Evolutionary conservation across 2,888 invertebrate genomes (phyloP), one percentile per base, ranked within the genome.

Genomic region (Thecophora atra): DNA sequence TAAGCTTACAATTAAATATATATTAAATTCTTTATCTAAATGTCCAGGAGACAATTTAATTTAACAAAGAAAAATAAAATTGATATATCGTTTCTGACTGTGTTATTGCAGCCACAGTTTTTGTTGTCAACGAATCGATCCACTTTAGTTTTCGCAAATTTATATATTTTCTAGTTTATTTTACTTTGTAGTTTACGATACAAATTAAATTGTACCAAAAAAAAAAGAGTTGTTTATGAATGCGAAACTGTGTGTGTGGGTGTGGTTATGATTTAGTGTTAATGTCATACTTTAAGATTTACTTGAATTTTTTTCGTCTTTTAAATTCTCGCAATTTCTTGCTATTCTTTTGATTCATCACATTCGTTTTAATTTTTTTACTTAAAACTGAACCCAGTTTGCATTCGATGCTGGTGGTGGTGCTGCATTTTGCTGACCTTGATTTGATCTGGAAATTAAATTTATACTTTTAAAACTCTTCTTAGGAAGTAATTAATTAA

Each of bases 301-400:
- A n/a, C 30, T 69, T 42, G 30, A 69, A 24, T 66, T 51, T 72
- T 68, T 51, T 67, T 17, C 62, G 42, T 51, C 51, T 66, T n/a
- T 60, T 69, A 69, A 15, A 26, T 15, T 26, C 26, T 28, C 28
- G 58, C 26, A 15, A 42, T 47, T 64, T 64, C 21, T 24, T 42
- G 42, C 21, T 37, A 37, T 64, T 58, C 7, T 15, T 37, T 68
- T 37, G 19, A 5, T 62, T 47, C 26, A 65, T 47, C 28, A 51
- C 72, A 68, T 68, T 65, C 71, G 24, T 70, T 73, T 71, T 62
- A 28, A 66, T 56, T n/a, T n/a, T 30, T 51, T 54, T 28, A 24
- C 60, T 82, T 86, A 87, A 78, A 87, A 87, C 81, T 86, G 86
- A 78, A 87, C 87, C 86, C 87, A 86, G 77, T 86, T 85, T 72